Percentiles rank a stretch among this genome's conserved stretches.
Evolutionary conservation across 1,140 invertebrate species (phyloP).

Genomic region (Apis laboriosa): DNA sequence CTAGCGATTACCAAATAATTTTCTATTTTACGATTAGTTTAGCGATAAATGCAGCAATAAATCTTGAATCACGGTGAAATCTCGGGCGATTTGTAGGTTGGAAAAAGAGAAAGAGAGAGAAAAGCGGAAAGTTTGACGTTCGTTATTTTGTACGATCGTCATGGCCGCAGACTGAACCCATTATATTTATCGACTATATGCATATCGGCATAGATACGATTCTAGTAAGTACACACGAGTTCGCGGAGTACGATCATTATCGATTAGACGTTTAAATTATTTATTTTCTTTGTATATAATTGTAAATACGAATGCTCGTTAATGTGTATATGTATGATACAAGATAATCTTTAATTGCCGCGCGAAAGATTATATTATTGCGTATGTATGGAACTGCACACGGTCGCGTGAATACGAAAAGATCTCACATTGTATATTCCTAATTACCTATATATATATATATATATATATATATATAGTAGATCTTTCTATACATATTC

Average conservation of each 20-base stretch:
- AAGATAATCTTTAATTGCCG: slow-evolving; percentile 46
- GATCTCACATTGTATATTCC: slow-evolving; percentile 65
- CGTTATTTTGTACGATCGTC: neutral
- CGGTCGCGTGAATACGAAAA: slow-evolving; percentile 45
- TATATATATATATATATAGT: slow-evolving; percentile 15
- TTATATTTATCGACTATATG: slow-evolving; percentile 37
- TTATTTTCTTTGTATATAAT: slow-evolving; percentile 75
- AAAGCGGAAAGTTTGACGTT: neutral
- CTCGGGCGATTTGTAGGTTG: neutral
- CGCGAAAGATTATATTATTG: slow-evolving; percentile 42
- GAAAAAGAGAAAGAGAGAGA: neutral
- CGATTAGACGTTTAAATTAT: slow-evolving; percentile 62
- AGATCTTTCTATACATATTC: neutral
- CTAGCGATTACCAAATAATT: slow-evolving; percentile 27
- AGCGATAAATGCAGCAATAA: neutral
- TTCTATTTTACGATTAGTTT: neutral
- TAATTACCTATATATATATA: slow-evolving; percentile 34
- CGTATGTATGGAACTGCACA: slow-evolving; percentile 3
- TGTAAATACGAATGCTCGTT: slow-evolving; percentile 69
- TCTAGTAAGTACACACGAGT: neutral
- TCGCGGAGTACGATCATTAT: slow-evolving; percentile 20
- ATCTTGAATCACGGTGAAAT: neutral
- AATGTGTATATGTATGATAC: slow-evolving; percentile 69
- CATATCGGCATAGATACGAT: slow-evolving; percentile 8
- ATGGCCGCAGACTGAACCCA: slow-evolving; percentile 11